Conservation (phyloP, 2,888 invertebrate species). For the Caenorhabditis sulstoni region DNA sequence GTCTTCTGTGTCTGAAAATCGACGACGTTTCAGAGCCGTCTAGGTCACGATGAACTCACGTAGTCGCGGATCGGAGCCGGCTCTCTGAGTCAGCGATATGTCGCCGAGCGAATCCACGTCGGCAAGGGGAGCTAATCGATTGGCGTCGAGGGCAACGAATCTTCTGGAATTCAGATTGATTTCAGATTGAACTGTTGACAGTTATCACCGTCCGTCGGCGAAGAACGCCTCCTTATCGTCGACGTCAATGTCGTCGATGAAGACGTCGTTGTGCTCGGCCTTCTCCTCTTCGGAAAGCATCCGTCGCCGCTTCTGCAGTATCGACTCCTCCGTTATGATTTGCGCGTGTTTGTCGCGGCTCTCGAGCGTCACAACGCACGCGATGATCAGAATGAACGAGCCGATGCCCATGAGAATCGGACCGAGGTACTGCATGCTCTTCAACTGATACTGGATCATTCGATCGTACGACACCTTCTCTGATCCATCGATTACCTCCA, state of each 20-base stretch:
- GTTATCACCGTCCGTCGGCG: constrained; percentile 36
- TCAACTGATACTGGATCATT: constrained; percentile 70
- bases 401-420: constrained; percentile 98
- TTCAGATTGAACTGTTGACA: too few relatives aligned
- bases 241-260: constrained; percentile 51
- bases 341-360: constrained; percentile 91
- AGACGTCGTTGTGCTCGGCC: constrained; percentile 52
- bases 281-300: constrained; percentile 42
- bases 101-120: constrained; percentile 56
- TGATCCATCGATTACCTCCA: constrained; percentile 54
- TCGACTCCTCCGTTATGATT: constrained; percentile 60
- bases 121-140: constrained; percentile 56
- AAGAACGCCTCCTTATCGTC: constrained; percentile 47
- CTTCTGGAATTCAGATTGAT: constrained; percentile 30
- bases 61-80: constrained; percentile 38
- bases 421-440: constrained; percentile 87
- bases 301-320: constrained; percentile 42
- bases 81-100: constrained; percentile 47
- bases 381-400: constrained; percentile 96
- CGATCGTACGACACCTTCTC: constrained; percentile 60
- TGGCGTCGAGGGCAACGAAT: constrained; percentile 50
- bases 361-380: constrained; percentile 98
- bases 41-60: constrained; percentile 37
- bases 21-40: neutral
- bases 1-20: constrained; percentile 43